Percentiles rank a stretch among this genome's conserved stretches.
Evolutionary conservation across 2,113 vertebrate genomes (phyloP).

Genomic region (Aldabrachelys gigantea): DNA sequence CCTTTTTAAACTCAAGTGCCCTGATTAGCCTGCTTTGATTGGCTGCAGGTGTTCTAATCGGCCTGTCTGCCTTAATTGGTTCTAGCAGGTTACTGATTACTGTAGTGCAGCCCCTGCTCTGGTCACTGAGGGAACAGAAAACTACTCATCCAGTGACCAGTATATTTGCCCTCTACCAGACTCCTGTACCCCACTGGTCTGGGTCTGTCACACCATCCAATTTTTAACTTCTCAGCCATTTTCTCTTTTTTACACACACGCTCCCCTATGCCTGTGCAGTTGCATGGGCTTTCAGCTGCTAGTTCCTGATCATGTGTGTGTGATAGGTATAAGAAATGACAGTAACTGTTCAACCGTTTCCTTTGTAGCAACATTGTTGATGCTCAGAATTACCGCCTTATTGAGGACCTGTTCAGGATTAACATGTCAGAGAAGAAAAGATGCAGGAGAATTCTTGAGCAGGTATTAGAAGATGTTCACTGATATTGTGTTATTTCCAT

Average conservation of each 20-base stretch:
- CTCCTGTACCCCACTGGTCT: too few species aligned
- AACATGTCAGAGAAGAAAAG: conserved; percentile 95
- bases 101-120: too few species aligned
- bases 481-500: background rate
- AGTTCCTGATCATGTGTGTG: background rate
- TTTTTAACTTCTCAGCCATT: background rate
- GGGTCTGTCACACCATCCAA: background rate
- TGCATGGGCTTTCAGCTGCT: background rate
- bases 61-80: too few species aligned
- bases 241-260: background rate
- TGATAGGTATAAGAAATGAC: background rate
- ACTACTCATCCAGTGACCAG: too few species aligned
- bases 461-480: conserved; percentile 78
- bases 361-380: conserved; percentile 93
- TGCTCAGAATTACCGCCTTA: conserved; percentile 94
- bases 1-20: too few species aligned
- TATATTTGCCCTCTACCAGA: too few species aligned
- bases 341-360: conserved; percentile 33
- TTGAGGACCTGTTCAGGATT: conserved; percentile 95
- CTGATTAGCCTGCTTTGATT: too few species aligned
- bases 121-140: too few species aligned
- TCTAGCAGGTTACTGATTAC: too few species aligned
- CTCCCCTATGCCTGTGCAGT: background rate
- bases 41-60: too few species aligned
- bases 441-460: conserved; percentile 94